These are phyloP conservation scores for Ornithoptera alexandrae DNA, from an alignment of 2,888 invertebrate species.

Conservation along the genomic window DNA sequence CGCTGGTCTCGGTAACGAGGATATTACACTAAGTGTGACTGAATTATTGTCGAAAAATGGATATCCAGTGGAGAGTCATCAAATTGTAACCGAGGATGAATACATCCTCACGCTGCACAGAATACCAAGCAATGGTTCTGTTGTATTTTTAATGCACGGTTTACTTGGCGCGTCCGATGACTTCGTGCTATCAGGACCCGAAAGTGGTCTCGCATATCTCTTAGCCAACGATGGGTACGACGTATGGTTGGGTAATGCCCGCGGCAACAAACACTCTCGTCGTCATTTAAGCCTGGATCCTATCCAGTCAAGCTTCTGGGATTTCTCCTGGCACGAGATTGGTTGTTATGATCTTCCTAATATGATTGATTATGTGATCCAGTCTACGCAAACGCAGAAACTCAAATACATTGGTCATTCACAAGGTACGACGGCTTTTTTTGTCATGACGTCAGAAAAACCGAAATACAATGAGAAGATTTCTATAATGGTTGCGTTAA, in stretches of 20 bases:
- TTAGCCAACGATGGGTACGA: slow-evolving; percentile 83
- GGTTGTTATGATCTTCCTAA: slow-evolving; percentile 88
- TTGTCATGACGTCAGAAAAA: slow-evolving; percentile 74
- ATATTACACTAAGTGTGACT: slow-evolving; percentile 44
- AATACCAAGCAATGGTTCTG: slow-evolving; percentile 52
- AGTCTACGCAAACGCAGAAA: slow-evolving; percentile 69
- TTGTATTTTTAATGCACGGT: slow-evolving; percentile 64
- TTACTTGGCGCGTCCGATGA: slow-evolving; percentile 60
- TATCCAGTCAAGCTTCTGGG: slow-evolving; percentile 78
- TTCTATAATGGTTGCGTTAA: slow-evolving; percentile 75
- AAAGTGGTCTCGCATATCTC: slow-evolving; percentile 59
- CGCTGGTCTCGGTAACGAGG: slow-evolving; percentile 47
- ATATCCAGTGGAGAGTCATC: slow-evolving; percentile 47
- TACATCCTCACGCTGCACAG: slow-evolving; percentile 53
- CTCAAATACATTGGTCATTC: slow-evolving; percentile 86
- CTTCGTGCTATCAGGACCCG: slow-evolving; percentile 54
- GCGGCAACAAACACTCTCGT: slow-evolving; percentile 85
- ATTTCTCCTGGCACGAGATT: slow-evolving; percentile 90
- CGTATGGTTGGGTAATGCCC: slow-evolving; percentile 89
- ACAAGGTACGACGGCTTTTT: slow-evolving; percentile 82
- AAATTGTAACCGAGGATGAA: slow-evolving; percentile 54
- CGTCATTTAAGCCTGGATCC: slow-evolving; percentile 69
- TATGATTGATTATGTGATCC: slow-evolving; percentile 85
- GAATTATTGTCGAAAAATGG: slow-evolving; percentile 54
- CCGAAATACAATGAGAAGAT: slow-evolving; percentile 80